Evolutionary conservation across 2,797 vertebrate species (phyloP), one percentile per base, ranked within the genome.

Genomic region (Anguilla pacifica): DNA sequence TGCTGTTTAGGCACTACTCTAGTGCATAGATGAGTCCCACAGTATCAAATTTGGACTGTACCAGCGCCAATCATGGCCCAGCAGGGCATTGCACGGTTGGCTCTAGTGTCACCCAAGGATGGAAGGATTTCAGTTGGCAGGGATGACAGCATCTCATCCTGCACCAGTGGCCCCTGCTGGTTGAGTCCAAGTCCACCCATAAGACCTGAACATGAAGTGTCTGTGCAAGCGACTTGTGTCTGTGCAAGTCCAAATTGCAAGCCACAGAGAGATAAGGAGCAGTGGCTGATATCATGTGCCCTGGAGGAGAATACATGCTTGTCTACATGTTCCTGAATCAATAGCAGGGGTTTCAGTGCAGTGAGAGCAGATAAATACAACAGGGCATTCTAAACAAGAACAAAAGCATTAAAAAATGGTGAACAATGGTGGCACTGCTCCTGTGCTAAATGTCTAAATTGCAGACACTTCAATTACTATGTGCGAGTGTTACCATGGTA

Each of bases 381-480:
- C 5, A 6, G 22, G 59, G 22, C 22, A 64, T 19, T 25, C 15
- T 19, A 64, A 64, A 64, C 17, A 19, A 19, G 22, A 64, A 22
- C 17, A 64, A 64, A 25, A 22, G 1, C 17, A 19, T 64, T 64
- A 25, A 17, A 64, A 53, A 53, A 25, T 25, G 17, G 59, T 64
- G 59, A 64, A 25, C 59, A 64, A 19, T 22, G 22, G 57, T 15
- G 57, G 57, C 57, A 59, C 57, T 19, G 57, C 57, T 59, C 57
- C 43, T 59, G 13, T 15, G 11, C 19, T 59, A 59, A 59, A 59
- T 11, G 31, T 7, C 4, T 35, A 11, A 28, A 72, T 15, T 72
- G n/a, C n/a, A 72, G 31, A 9, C 31, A 72, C 31, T 72, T 72
- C 70, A 72, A 72, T 72, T 72, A 72, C 70, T 72, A 72, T 72